Evolutionary conservation across 2,113 vertebrate species (phyloP), one percentile per base, ranked within the genome.

Genomic region (Engystomops pustulosus): DNA sequence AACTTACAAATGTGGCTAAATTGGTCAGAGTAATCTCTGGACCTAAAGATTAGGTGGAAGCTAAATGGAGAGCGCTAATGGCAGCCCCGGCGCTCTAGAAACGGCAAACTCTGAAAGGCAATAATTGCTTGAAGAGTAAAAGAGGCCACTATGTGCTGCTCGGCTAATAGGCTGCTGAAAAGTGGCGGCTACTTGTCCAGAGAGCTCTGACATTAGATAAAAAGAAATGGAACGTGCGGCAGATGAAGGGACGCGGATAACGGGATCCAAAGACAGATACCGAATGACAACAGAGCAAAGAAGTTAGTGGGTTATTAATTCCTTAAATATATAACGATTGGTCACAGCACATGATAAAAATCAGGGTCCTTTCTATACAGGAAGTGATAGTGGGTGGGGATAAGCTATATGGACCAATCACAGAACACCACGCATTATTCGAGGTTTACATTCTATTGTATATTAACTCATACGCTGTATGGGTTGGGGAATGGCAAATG

Each of bases 41-140:
- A 70, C 38, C 12, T 11, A 49, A n/a, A 65, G 58, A 74, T 55
- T 62, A 34, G 30, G 49, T 65, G 55, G 32, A 65, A 76, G 60
- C 41, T 36, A 65, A 67, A 76, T 36, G 41, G 41, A 20, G 41
- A 49, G 17, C 6, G 30, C 41, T 76, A 83, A 76, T 65, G 53
- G 71, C 55, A 76, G 25, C 8, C 23, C 23, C 7, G n/a, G 38
- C 81, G 34, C 18, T 71, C 41, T 45, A 10, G 32, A 36, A 76
- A 76, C 67, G 71, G 55, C 25, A 65, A 65, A 65, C 53, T 45
- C 53, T 49, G 81, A 75, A 83, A 83, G 55, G 55, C 41, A 45
- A 38, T 83, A 83, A 83, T 83, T 76, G 47, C 20, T 36, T 83
- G 81, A 83, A 49, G 25, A 45, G 71, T 23, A 67, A 17, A 51